Conservation (phyloP, 2,113 vertebrate species). For the Aspidoscelis tigris region DNA sequence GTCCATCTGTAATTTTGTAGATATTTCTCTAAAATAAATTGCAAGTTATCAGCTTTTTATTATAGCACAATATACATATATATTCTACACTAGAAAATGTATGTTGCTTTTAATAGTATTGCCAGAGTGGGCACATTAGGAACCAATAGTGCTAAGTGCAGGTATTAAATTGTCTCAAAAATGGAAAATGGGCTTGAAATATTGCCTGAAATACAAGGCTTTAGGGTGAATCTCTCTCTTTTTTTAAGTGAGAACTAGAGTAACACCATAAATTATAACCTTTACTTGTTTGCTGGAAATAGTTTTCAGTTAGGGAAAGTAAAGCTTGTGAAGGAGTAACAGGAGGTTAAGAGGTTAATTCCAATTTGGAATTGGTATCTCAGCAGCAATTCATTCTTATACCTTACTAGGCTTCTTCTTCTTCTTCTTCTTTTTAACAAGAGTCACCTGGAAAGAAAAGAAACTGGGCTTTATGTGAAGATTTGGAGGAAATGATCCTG, state of each 20-base stretch:
- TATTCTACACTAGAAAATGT: neutral
- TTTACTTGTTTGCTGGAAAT: slow-evolving; percentile 31
- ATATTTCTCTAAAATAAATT: slow-evolving; percentile 4
- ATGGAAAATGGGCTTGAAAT: neutral
- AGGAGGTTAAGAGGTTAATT: slow-evolving; percentile 52
- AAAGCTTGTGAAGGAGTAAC: slow-evolving; percentile 37
- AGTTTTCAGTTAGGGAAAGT: slow-evolving; percentile 35
- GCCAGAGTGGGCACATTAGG: neutral
- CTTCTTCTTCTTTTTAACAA: slow-evolving; percentile 8
- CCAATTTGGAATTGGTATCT: slow-evolving; percentile 44
- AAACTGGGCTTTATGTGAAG: no score
- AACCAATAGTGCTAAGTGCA: slow-evolving; percentile 29
- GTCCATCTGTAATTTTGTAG: neutral
- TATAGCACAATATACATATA: slow-evolving; percentile 8
- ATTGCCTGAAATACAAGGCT: slow-evolving; percentile 35
- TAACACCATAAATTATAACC: neutral
- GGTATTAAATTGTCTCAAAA: slow-evolving; percentile 17
- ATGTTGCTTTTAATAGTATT: slow-evolving; percentile 9
- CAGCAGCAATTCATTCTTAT: slow-evolving; percentile 28
- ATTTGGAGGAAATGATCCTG: neutral
- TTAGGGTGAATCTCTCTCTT: neutral
- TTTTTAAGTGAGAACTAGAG: no score
- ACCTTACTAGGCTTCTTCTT: slow-evolving; percentile 33
- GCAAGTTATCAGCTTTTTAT: neutral
- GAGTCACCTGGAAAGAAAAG: slow-evolving; percentile 11